A percentile compares a stretch with the other conserved stretches of the same genome.
Evolutionary conservation across 2,888 invertebrate genomes (phyloP).

Genomic region (Tillus elongatus): DNA sequence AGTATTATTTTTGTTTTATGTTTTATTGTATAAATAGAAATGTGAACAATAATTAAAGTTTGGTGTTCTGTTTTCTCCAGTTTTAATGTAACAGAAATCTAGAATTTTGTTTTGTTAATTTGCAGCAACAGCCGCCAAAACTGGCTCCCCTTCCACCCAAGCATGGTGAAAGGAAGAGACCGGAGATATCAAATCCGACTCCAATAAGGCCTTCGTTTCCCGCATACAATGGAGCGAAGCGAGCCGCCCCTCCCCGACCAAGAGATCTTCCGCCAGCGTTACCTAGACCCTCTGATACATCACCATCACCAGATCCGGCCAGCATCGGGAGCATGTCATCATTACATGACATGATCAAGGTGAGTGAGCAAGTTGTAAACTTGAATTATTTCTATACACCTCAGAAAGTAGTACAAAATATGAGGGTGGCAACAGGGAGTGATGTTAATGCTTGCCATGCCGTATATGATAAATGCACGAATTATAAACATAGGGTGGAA

Average conservation of each 20-base stretch:
- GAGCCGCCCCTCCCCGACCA: conserved; percentile 50
- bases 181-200: conserved; percentile 41
- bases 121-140: conserved; percentile 41
- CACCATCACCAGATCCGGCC: conserved; percentile 48
- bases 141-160: conserved; percentile 50
- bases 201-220: conserved; percentile 43
- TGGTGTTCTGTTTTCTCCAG: too few species aligned
- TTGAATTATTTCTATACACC: too few species aligned
- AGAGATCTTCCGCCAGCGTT: conserved; percentile 51
- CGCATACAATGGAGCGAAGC: conserved; percentile 43
- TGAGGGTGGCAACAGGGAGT: too few species aligned
- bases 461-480: too few species aligned
- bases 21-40: too few species aligned
- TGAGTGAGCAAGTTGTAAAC: conserved; percentile 27
- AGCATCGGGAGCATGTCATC: conserved; percentile 72
- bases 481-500: too few species aligned
- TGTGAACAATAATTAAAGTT: too few species aligned
- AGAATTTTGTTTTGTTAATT: too few species aligned
- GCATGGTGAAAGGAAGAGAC: conserved; percentile 37
- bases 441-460: too few species aligned
- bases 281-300: conserved; percentile 43
- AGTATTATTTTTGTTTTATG: too few species aligned
- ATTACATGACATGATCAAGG: conserved; percentile 63
- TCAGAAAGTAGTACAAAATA: too few species aligned
- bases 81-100: too few species aligned